A percentile compares a stretch with the other conserved stretches of the same genome.
Conservation (phyloP, 1,140 invertebrate species). For the Doryteuthis pealeii region DNA sequence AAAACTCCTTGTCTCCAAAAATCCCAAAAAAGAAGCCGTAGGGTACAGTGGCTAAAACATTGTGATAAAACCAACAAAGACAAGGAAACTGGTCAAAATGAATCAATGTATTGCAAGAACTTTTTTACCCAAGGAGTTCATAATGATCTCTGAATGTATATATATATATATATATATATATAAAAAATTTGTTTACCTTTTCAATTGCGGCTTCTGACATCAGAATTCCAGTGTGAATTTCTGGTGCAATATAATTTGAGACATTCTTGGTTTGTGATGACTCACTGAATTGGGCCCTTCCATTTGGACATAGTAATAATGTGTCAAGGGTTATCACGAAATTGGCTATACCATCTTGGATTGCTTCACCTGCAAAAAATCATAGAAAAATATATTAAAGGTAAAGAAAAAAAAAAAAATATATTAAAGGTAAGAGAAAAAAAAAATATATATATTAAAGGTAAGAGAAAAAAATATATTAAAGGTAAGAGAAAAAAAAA, state of each 20-base stretch:
- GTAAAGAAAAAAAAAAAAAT: not conserved
- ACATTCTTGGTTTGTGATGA: constrained; percentile 16
- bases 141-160: no score
- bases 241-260: constrained; percentile 30
- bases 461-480: not conserved
- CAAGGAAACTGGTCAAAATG: no score
- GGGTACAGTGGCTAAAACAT: no score
- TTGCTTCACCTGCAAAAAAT: constrained; percentile 27
- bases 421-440: no score
- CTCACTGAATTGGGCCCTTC: constrained; percentile 27
- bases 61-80: no score
- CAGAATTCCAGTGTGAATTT: constrained; percentile 17
- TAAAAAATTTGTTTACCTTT: constrained; percentile 26
- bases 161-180: no score
- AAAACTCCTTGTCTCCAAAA: no score
- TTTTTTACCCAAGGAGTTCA: no score
- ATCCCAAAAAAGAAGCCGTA: no score
- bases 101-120: no score
- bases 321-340: constrained; percentile 35
- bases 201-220: constrained; percentile 31
- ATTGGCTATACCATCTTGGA: constrained; percentile 22
- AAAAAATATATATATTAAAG: not conserved
- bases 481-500: no score
- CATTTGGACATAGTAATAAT: constrained; percentile 30
- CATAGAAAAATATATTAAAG: not conserved